Percentiles rank a stretch among this genome's conserved stretches.
Evolutionary conservation across 2,888 invertebrate genomes (phyloP).

Genomic region (Odontothrips loti): DNA sequence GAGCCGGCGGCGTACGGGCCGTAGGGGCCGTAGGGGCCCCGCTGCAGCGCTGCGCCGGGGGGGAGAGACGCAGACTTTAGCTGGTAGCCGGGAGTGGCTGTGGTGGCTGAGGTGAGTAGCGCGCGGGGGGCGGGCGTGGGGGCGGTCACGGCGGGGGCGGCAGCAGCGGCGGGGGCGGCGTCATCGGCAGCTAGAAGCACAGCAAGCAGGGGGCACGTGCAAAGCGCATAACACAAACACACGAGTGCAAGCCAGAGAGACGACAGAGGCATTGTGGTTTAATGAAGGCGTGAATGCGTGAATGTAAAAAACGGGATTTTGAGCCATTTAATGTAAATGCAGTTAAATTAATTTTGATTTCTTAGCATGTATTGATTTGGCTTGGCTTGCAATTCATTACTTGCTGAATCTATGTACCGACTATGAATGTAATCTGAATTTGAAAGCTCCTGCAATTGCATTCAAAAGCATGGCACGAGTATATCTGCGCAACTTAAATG

Average conservation of each 20-base stretch:
- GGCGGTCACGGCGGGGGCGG: constrained; percentile 26
- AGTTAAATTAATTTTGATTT: no score
- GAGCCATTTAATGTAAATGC: no score
- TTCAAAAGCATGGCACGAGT: no score
- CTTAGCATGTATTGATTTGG: no score
- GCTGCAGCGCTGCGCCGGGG: constrained; percentile 56
- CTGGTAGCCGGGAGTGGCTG: constrained; percentile 29
- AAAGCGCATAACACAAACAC: background rate
- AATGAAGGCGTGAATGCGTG: no score
- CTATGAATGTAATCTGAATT: no score
- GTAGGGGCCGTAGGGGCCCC: constrained; percentile 45
- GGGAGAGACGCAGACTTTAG: constrained; percentile 62
- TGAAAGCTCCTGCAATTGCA: no score
- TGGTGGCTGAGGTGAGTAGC: constrained; percentile 25
- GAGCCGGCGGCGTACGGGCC: constrained; percentile 47
- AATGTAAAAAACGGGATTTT: no score
- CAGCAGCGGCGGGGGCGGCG: constrained; percentile 30
- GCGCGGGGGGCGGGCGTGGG: constrained; percentile 31
- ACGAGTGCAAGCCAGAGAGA: background rate
- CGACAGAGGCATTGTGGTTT: background rate
- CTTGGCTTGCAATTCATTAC: no score
- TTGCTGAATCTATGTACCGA: no score
- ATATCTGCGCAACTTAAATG: no score
- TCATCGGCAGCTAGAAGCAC: constrained; percentile 27
- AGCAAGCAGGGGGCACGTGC: constrained; percentile 13